Conservation (phyloP, 2,113 vertebrate genomes). For the Silurus asotus region DNA sequence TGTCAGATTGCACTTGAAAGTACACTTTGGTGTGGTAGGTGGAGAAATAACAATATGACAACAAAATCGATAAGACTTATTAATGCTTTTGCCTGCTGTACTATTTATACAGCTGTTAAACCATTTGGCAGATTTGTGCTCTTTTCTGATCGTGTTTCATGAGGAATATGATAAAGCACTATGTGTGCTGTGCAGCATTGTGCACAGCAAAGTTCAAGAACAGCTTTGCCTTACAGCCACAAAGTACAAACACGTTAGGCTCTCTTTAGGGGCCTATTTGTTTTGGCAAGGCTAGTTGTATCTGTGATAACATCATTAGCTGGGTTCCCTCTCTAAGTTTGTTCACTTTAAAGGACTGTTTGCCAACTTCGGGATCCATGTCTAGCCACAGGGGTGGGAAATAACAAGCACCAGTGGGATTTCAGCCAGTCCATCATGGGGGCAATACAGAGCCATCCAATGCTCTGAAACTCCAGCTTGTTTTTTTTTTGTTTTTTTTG, state of each 20-base stretch:
- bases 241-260: constrained; percentile 37
- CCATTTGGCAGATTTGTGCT: background rate
- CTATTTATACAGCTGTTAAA: background rate
- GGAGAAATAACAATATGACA: background rate
- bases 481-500: constrained; percentile 52
- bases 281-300: constrained; percentile 42
- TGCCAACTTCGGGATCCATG: constrained; percentile 60
- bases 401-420: constrained; percentile 81
- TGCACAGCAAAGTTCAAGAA: constrained; percentile 10
- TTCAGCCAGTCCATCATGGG: constrained; percentile 58
- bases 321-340: constrained; percentile 58
- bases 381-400: constrained; percentile 76
- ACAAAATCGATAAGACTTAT: constrained; percentile 11
- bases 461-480: constrained; percentile 38
- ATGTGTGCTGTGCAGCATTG: background rate
- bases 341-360: constrained; percentile 51
- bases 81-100: background rate
- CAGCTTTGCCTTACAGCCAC: constrained; percentile 16
- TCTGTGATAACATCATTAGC: constrained; percentile 54
- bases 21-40: background rate
- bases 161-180: background rate
- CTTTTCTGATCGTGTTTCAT: background rate
- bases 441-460: constrained; percentile 43
- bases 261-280: constrained; percentile 54
- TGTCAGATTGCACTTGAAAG: background rate